Conservation (phyloP, 2,888 invertebrate species). For the Margaritifera margaritifera region DNA sequence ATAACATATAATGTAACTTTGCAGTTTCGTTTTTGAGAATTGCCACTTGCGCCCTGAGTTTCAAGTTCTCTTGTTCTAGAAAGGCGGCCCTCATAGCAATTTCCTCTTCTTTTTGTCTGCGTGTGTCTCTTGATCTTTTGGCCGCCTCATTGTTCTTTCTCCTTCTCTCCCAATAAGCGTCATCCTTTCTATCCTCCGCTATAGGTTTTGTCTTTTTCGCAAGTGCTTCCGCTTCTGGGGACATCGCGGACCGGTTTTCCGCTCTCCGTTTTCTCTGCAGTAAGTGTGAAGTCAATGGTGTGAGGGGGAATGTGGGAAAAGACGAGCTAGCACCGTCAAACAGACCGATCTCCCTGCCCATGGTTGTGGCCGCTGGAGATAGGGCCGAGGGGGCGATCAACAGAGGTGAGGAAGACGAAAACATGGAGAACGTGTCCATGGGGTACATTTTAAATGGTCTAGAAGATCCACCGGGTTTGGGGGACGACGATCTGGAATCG, state of each 20-base stretch:
- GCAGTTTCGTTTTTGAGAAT: constrained; percentile 64
- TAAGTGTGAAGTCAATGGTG: constrained; percentile 61
- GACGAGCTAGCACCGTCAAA: constrained; percentile 44
- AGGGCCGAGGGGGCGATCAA: constrained; percentile 35
- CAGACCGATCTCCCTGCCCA: constrained; percentile 37
- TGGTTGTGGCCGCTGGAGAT: constrained; percentile 28
- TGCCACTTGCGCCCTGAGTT: constrained; percentile 62
- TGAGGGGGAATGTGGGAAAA: constrained; percentile 52
- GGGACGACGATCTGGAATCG: constrained; percentile 19
- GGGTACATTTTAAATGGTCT: constrained; percentile 61
- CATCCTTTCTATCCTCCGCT: constrained; percentile 61
- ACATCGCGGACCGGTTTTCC: constrained; percentile 41
- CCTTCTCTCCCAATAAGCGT: constrained; percentile 61
- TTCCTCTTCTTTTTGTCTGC: constrained; percentile 63
- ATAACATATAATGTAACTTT: constrained; percentile 64
- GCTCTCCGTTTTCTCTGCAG: constrained; percentile 59
- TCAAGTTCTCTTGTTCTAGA: constrained; percentile 63
- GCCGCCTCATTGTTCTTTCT: constrained; percentile 66
- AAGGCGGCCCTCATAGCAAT: constrained; percentile 63
- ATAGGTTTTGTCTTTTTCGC: constrained; percentile 51
- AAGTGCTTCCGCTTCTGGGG: constrained; percentile 11
- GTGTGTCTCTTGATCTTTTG: constrained; percentile 59
- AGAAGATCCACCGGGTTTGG: constrained; percentile 18
- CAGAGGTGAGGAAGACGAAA: constrained; percentile 36
- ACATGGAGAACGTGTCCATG: constrained; percentile 43